Percentiles rank a stretch among this genome's conserved stretches.
Evolutionary conservation across 2,797 vertebrate genomes (phyloP).

Genomic region (Mycteria americana): DNA sequence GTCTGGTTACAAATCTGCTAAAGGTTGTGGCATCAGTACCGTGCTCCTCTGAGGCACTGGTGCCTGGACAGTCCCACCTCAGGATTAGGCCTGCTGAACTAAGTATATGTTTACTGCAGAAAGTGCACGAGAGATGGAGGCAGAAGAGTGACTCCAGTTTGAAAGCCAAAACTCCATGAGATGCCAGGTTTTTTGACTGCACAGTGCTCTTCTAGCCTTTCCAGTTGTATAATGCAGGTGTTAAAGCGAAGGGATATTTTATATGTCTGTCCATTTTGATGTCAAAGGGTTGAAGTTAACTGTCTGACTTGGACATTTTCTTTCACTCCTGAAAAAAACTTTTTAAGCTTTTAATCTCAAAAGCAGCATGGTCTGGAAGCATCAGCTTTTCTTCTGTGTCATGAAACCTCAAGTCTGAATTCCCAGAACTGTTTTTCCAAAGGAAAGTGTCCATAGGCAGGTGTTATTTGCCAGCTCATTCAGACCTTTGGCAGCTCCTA

Average conservation of each 20-base stretch:
- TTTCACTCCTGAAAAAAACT: not conserved
- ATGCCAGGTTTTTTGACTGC: not conserved
- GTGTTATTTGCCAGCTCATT: not conserved
- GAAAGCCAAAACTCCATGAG: not conserved
- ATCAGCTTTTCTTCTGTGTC: not conserved
- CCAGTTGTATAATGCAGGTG: rapidly evolving
- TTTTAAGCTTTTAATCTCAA: not conserved
- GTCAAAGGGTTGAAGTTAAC: not conserved
- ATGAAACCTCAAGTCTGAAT: not conserved
- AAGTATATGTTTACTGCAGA: rapidly evolving
- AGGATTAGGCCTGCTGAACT: not conserved
- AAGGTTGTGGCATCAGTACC: not conserved
- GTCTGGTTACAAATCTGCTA: not conserved
- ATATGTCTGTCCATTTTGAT: not conserved
- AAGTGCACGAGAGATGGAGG: not conserved
- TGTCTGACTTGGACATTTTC: not conserved
- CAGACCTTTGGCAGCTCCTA: not conserved
- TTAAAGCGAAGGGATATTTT: not conserved
- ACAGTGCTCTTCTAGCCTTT: not conserved
- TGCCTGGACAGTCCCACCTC: not conserved
- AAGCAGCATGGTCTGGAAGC: not conserved
- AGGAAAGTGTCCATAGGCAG: not conserved
- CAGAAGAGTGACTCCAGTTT: not conserved
- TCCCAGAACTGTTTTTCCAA: not conserved
- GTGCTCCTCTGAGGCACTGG: not conserved